Base-by-base conservation (phyloP, 2,797 vertebrate species). In the Sebastes taczanowskii region DNA sequence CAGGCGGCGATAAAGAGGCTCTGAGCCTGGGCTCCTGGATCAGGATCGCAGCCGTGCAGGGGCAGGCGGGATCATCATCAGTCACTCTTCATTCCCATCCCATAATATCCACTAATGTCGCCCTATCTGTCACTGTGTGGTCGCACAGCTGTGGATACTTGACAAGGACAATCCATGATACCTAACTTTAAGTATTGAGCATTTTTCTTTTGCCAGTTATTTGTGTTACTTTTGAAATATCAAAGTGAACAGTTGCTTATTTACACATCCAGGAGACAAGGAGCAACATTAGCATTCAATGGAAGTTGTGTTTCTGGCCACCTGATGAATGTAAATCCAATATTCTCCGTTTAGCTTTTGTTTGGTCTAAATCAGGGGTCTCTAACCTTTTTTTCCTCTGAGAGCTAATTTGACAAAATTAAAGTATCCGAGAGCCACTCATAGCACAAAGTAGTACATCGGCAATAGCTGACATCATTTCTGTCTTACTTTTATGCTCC, bases 81-180 rank as follows among this genome's bases (percentile, higher is more conserved):
- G 23, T 85, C 76, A 58, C 32, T 74, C 62, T 61, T 61, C 34
- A 30, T 25, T 65, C 34, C 52, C 46, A 58, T 81, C 74, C 74
- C 58, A 70, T 80, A 82, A 82, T 84, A 71, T 74, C 30, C 69
- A 42, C 62, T n/a, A 68, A 87, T 80, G 60, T 67, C 67, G 10
- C 23, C 32, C 53, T 11, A 22, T 83, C 60, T 71, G 11, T 74
- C 82, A 77, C 49, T 84, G 52, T 42, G 64, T 78, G 78, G 73
- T 69, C 72, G 52, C 76, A 65, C 42, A 58, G 64, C 61, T 71
- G 23, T 67, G 49, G 71, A 11, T 61, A 67, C 64, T 34, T 22
- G 25, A 59, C 9, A 56, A 32, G 38, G 70, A 49, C 27, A 5
- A 53, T 38, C 30, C 4, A 29, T 20, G 29, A 49, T 14, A 59